These are phyloP conservation scores for Hycleus phaleratus DNA, from an alignment of 1,140 invertebrate species.

Conservation along the genomic window DNA sequence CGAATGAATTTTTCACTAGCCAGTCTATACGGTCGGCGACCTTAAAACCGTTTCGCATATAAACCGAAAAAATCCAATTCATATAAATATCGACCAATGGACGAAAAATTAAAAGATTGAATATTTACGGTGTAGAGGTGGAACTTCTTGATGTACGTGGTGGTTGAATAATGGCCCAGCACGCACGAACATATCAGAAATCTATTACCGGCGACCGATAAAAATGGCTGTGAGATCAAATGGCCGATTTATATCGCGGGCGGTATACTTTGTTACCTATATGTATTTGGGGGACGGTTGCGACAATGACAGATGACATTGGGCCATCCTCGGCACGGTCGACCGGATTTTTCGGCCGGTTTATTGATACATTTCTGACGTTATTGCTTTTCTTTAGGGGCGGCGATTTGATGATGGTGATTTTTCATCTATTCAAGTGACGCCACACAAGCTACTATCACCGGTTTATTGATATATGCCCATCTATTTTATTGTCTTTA, in stretches of 20 bases:
- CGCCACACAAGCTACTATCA: neutral
- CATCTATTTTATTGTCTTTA: neutral
- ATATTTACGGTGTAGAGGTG: too few species aligned
- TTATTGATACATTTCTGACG: conserved; percentile 23
- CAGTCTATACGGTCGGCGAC: conserved; percentile 5
- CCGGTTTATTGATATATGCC: neutral
- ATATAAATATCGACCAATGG: too few species aligned
- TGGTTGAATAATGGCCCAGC: conserved; percentile 25
- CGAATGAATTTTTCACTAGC: conserved; percentile 9
- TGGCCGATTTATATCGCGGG: conserved; percentile 31
- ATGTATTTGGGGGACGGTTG: conserved; percentile 19
- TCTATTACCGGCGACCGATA: conserved; percentile 32
- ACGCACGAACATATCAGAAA: conserved; percentile 29
- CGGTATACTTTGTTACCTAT: conserved; percentile 27
- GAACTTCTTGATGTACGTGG: too few species aligned
- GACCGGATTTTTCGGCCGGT: conserved; percentile 14
- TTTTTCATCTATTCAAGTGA: conserved; percentile 18
- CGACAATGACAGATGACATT: conserved; percentile 28
- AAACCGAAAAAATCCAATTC: too few species aligned
- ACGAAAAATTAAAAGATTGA: too few species aligned
- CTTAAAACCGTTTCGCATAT: neutral
- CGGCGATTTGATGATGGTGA: conserved; percentile 6
- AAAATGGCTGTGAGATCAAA: conserved; percentile 33
- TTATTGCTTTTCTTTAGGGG: conserved; percentile 23
- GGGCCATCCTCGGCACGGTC: conserved; percentile 17